Percentiles rank a stretch among this genome's conserved stretches.
Conservation (phyloP, 2,113 vertebrate genomes). For the Lichenostomus cassidix region DNA sequence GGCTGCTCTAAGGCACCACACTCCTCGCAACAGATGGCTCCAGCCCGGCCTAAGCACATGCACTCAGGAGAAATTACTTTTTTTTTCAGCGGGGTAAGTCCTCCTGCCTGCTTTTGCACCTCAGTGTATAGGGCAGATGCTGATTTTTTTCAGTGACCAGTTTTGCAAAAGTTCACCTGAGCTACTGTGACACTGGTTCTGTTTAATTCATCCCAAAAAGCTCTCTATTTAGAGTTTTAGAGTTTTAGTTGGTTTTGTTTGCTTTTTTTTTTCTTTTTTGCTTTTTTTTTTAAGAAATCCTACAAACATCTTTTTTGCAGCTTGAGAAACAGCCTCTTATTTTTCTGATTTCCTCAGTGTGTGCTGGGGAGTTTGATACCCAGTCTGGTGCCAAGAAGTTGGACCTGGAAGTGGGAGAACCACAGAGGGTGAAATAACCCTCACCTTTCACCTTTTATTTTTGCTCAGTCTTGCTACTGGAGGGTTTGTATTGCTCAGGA, state of each 20-base stretch:
- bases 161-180: not conserved
- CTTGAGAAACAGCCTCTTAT: not conserved
- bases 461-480: not conserved
- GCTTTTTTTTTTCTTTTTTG: too few species aligned
- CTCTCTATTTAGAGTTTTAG: not conserved
- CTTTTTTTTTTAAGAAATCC: not conserved
- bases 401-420: not conserved
- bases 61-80: not conserved
- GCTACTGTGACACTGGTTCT: fast-evolving
- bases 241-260: too few species aligned
- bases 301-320: not conserved
- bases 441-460: not conserved
- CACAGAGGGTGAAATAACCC: not conserved
- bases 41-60: not conserved
- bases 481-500: not conserved
- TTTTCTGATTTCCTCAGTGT: not conserved
- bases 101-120: not conserved
- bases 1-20: not conserved
- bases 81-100: not conserved
- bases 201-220: not conserved
- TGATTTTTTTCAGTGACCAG: not conserved
- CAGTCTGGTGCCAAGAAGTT: fast-evolving
- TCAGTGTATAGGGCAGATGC: not conserved
- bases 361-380: not conserved
- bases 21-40: not conserved